Conservation (phyloP, 1,140 invertebrate genomes). For the Chlorops oryzae region DNA sequence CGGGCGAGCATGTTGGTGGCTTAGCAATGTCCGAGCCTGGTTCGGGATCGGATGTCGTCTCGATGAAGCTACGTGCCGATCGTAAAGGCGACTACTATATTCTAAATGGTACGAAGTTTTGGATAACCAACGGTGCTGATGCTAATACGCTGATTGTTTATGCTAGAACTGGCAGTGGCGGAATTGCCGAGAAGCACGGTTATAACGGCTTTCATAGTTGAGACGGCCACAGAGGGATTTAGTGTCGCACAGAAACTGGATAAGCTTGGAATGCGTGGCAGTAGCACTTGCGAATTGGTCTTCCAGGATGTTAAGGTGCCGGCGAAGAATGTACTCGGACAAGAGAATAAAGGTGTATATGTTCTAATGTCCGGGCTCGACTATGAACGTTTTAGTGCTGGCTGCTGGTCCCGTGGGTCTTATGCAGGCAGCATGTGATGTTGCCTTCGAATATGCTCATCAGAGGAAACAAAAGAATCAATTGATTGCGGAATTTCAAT, state of each 20-base stretch:
- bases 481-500: constrained; percentile 88
- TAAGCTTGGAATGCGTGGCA: constrained; percentile 97
- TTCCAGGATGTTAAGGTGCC: constrained; percentile 90
- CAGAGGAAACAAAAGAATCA: constrained; percentile 85
- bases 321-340: constrained; percentile 79
- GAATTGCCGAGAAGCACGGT: constrained; percentile 58
- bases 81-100: constrained; percentile 87
- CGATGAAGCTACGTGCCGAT: constrained; percentile 89
- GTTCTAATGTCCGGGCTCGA: constrained; percentile 96
- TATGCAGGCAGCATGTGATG: constrained; percentile 92
- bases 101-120: constrained; percentile 96
- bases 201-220: constrained; percentile 91
- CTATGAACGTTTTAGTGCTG: constrained; percentile 82
- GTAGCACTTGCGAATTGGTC: constrained; percentile 90
- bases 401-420: constrained; percentile 85
- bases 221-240: constrained; percentile 86
- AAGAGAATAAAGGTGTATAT: constrained; percentile 87
- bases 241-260: constrained; percentile 84
- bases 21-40: constrained; percentile 95
- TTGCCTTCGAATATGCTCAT: constrained; percentile 94
- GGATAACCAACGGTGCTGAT: constrained; percentile 97
- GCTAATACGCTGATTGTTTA: constrained; percentile 98
- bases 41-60: constrained; percentile 94
- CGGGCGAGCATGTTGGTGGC: constrained; percentile 89
- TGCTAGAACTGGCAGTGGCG: constrained; percentile 80